These are phyloP conservation scores for Papilio elwesi DNA, from an alignment of 2,888 invertebrate genomes.

Conservation along the genomic window DNA sequence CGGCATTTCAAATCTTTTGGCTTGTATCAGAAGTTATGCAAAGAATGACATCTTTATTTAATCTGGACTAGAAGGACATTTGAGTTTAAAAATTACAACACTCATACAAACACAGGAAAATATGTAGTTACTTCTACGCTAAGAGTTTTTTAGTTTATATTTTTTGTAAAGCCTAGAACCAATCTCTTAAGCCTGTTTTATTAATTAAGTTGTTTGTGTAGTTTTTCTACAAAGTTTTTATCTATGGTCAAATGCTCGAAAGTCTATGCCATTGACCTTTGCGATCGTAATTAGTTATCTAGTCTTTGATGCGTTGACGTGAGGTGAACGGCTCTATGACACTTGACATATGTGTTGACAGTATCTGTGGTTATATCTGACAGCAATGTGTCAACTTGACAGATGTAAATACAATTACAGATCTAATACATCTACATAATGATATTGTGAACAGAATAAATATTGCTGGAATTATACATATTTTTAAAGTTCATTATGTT, in stretches of 20 bases:
- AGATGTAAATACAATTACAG: slow-evolving; percentile 5
- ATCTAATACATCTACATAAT: slow-evolving; percentile 5
- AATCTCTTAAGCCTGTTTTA: not conserved
- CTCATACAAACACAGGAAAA: too few species aligned
- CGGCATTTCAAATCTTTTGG: not conserved
- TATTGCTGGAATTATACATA: not conserved
- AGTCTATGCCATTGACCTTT: slow-evolving; percentile 17
- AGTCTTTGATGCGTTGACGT: slow-evolving; percentile 7
- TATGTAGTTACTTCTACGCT: too few species aligned
- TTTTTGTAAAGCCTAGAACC: not conserved
- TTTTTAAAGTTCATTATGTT: too few species aligned
- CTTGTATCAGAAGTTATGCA: too few species aligned
- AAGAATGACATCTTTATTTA: too few species aligned
- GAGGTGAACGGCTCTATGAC: slow-evolving; percentile 6
- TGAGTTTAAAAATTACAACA: too few species aligned
- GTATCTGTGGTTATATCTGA: slow-evolving; percentile 13
- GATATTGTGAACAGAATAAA: not conserved
- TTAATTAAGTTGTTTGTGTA: slow-evolving; percentile 17
- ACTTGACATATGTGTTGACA: not conserved
- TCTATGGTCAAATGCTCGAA: not conserved
- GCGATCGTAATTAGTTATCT: slow-evolving; percentile 11
- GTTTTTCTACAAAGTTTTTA: slow-evolving; percentile 7
- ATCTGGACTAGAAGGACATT: too few species aligned
- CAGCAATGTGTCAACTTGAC: slow-evolving; percentile 11
- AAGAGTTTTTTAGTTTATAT: too few species aligned